Percentiles rank a stretch among this genome's conserved stretches.
Evolutionary conservation across 2,797 vertebrate genomes (phyloP).

Genomic region (Staurois parvus): DNA sequence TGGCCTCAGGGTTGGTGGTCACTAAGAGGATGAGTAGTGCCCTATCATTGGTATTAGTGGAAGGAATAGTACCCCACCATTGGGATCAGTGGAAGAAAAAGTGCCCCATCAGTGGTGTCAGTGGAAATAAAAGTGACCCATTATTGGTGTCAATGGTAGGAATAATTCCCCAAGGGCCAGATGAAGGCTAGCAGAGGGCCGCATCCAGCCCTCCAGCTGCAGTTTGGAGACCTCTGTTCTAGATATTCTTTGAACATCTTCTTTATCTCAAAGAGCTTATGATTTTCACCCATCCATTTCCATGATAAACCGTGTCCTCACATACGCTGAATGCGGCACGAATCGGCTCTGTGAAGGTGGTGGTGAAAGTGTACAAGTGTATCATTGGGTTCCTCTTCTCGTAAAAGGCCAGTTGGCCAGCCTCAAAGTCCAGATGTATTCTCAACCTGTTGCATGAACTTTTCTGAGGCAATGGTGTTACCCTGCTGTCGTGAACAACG

Average conservation of each 20-base stretch:
- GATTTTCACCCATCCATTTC: not conserved
- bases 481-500: conserved; percentile 8
- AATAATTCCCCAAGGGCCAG: no score
- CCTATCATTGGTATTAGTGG: no score
- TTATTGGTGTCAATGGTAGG: no score
- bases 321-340: conserved; percentile 14
- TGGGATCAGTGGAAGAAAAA: no score
- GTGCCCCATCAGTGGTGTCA: no score
- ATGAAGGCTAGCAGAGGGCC: no score
- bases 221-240: not conserved
- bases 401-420: conserved; percentile 12
- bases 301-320: conserved; percentile 3
- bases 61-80: no score
- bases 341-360: conserved; percentile 14
- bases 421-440: conserved; percentile 9
- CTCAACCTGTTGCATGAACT: not conserved
- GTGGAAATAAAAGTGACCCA: no score
- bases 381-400: conserved; percentile 2
- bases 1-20: no score
- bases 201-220: no score
- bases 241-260: not conserved
- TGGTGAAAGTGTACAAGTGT: conserved; percentile 24
- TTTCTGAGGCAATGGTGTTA: not conserved
- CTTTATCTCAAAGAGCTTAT: not conserved
- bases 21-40: no score